Conservation (phyloP, 2,888 invertebrate species). For the Diarsia dahlii region DNA sequence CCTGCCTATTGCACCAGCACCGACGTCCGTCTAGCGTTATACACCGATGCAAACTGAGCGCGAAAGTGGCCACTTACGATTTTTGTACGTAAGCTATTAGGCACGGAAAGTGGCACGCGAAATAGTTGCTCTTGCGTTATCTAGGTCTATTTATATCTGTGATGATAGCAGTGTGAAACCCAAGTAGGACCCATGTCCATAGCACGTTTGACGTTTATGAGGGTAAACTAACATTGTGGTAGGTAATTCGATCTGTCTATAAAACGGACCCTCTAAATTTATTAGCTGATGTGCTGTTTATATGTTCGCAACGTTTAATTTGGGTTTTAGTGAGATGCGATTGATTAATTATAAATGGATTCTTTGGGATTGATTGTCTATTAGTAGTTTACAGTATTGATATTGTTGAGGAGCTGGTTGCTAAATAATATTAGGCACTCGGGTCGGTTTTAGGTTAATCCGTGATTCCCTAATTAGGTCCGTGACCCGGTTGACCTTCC, state of each 20-base stretch:
- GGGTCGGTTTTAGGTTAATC: neutral
- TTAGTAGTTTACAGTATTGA: constrained; percentile 4
- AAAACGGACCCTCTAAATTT: constrained; percentile 79
- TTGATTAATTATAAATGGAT: constrained; percentile 7
- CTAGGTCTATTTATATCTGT: too few relatives aligned
- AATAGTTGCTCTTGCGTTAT: too few relatives aligned
- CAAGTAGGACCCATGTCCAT: constrained; percentile 83
- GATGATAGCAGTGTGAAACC: constrained; percentile 79
- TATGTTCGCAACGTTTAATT: constrained; percentile 59
- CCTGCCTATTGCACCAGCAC: too few relatives aligned
- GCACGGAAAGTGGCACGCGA: too few relatives aligned
- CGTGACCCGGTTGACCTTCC: too few relatives aligned
- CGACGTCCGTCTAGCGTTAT: too few relatives aligned
- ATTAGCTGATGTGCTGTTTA: constrained; percentile 68
- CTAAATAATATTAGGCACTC: neutral
- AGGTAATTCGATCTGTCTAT: constrained; percentile 84
- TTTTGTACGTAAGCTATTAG: too few relatives aligned
- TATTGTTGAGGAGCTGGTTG: neutral
- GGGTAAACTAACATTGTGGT: constrained; percentile 81
- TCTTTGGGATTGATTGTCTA: neutral
- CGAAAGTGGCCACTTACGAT: too few relatives aligned
- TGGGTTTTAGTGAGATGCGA: constrained; percentile 38
- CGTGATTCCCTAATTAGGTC: too few relatives aligned
- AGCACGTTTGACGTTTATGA: constrained; percentile 86
- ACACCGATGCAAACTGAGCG: too few relatives aligned